A percentile compares a stretch with the other conserved stretches of the same genome.
phyloP scores from a whole-genome alignment of 2,113 vertebrate species.

The Cettia cetti region DNA sequence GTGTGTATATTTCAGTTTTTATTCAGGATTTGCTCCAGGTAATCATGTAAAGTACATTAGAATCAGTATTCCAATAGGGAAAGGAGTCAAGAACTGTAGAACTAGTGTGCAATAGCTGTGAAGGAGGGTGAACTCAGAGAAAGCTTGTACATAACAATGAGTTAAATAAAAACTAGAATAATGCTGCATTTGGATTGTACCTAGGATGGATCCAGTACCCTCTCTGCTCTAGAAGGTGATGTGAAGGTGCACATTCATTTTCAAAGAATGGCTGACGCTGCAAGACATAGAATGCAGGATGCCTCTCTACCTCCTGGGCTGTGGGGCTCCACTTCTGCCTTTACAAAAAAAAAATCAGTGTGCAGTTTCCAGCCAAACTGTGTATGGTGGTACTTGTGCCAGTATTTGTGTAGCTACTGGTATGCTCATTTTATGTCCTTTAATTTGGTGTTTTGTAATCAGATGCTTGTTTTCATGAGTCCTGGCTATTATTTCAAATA shows the following conservation, averaged over 20 bases:
- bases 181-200: not conserved
- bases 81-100: not conserved
- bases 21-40: not conserved
- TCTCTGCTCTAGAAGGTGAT: not conserved
- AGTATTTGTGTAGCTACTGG: not conserved
- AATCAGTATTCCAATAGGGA: not conserved
- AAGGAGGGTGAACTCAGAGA: not conserved
- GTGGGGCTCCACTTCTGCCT: not conserved
- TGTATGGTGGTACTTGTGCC: not conserved
- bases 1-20: not conserved
- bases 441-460: not conserved
- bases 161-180: not conserved
- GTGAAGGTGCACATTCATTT: not conserved
- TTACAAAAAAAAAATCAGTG: not conserved
- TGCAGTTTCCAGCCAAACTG: not conserved
- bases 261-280: not conserved
- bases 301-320: not conserved
- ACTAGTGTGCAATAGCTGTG: not conserved
- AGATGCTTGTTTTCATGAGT: not conserved
- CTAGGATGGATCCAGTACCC: not conserved
- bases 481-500: not conserved
- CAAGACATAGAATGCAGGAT: not conserved
- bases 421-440: not conserved
- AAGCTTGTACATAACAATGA: not conserved
- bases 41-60: not conserved